Evolutionary conservation across 2,888 invertebrate species (phyloP), one percentile per base, ranked within the genome.

Genomic region (Diarsia mendica): DNA sequence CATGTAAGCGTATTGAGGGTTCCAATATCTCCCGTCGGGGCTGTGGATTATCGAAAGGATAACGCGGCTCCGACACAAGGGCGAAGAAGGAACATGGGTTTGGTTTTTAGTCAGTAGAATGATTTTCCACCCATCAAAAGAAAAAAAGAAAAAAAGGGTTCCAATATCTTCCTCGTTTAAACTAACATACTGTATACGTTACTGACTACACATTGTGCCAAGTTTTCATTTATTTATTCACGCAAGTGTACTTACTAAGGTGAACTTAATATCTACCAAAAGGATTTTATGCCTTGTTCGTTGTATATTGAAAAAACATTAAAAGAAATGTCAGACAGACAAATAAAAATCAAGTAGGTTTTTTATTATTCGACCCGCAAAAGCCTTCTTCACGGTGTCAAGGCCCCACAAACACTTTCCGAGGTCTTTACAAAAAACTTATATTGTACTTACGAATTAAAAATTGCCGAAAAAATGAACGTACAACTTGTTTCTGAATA

Each of bases 381-480:
- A 65, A 75, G n/a, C 72, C 83, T 75, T 76, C 64, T 65, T 67
- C 61, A 71, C n/a, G 75, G 28, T 75, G 83, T 82, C 82, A 82
- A 82, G 82, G 82, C 48, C 20, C 20, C 66, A 53, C 51, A 69
- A 75, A 75, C 51, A 72, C 28, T n/a, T 74, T 15, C 46, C 75
- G 83, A 83, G 83, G 79, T 82, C 83, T 74, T 53, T 20, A 68
- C 9, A 71, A 83, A 82, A 79, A 78, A 64, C 61, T 69, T 74
- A 49, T 74, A 60, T 55, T 69, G 67, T 67, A 60, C 13, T 48
- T 60, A 18, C 33, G 23, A 60, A 60, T 48, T 33, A 33, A 82
- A 69, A 55, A 58, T 65, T 15, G 33, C 11, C 23, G 13, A 72
- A 39, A 39, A 58, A 13, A 39, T 39, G 3, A 39, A 39, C 39